A percentile compares a stretch with the other conserved stretches of the same genome.
Conservation (phyloP, 2,797 vertebrate species). For the Morus bassanus region DNA sequence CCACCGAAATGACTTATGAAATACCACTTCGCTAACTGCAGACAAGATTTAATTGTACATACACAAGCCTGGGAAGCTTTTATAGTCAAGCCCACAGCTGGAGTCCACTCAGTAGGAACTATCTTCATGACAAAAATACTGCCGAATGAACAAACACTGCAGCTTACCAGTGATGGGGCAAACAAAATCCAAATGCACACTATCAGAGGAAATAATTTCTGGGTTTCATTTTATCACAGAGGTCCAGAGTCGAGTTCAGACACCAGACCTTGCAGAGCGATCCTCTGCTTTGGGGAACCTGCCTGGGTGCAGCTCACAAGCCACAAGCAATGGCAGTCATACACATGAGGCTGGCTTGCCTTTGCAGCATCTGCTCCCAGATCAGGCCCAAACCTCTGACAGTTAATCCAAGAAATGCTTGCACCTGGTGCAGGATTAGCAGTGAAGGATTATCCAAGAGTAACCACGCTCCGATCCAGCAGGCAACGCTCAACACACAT, state of each 20-base stretch:
- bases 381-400: neutral
- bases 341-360: neutral
- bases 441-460: neutral
- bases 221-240: neutral
- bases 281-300: neutral
- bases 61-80: conserved; percentile 33
- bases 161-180: neutral
- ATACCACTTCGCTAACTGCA: neutral
- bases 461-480: neutral
- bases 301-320: neutral
- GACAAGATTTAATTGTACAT: conserved; percentile 4
- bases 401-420: neutral
- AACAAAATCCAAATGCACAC: neutral
- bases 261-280: neutral
- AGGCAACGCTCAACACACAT: accelerated
- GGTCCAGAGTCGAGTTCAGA: neutral
- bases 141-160: neutral
- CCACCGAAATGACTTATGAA: neutral
- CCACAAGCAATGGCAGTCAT: neutral
- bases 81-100: conserved; percentile 14
- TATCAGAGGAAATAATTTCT: neutral
- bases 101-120: neutral
- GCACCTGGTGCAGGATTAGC: conserved; percentile 20
- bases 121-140: neutral
- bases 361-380: neutral